A percentile compares a stretch with the other conserved stretches of the same genome.
phyloP scores from a whole-genome alignment of 2,888 invertebrate genomes.

The Hirtodrosophila histrioides region DNA sequence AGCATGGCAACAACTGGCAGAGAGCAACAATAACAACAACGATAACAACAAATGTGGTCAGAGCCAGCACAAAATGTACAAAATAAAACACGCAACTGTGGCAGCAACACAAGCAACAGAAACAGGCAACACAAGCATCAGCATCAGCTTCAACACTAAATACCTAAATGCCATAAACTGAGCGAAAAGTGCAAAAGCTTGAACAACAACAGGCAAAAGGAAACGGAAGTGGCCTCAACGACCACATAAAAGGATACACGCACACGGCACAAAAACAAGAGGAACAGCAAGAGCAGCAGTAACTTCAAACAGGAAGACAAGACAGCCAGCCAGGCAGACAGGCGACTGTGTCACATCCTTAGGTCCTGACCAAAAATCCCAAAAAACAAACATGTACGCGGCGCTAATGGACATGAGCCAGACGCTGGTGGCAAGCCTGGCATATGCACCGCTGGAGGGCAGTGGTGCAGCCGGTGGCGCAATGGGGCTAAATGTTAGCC shows the following conservation, averaged over 20 bases:
- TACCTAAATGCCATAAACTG: conserved; percentile 51
- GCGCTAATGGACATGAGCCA: conserved; percentile 65
- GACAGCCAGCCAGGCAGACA: conserved; percentile 3
- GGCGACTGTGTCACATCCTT: conserved; percentile 5
- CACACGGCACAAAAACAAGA: neutral
- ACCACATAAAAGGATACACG: conserved; percentile 32
- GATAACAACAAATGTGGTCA: conserved; percentile 48
- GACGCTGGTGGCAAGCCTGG: conserved; percentile 61
- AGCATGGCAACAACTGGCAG: conserved; percentile 57
- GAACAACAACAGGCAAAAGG: conserved; percentile 25
- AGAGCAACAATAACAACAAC: conserved; percentile 21
- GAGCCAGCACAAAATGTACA: conserved; percentile 64
- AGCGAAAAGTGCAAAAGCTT: conserved; percentile 32
- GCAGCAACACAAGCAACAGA: conserved; percentile 32
- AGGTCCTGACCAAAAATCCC: neutral
- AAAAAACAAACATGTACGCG: conserved; percentile 47
- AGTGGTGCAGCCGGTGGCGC: conserved; percentile 12
- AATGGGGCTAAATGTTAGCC: conserved; percentile 35
- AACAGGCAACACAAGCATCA: conserved; percentile 2
- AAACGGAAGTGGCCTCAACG: conserved; percentile 45
- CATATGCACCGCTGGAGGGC: conserved; percentile 55
- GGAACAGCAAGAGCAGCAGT: conserved; percentile 1
- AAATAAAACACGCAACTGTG: conserved; percentile 68
- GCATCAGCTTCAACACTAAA: conserved; percentile 17
- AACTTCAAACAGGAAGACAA: conserved; percentile 6